Base-by-base conservation (phyloP, 2,113 vertebrate genomes). In the Channa argus region DNA sequence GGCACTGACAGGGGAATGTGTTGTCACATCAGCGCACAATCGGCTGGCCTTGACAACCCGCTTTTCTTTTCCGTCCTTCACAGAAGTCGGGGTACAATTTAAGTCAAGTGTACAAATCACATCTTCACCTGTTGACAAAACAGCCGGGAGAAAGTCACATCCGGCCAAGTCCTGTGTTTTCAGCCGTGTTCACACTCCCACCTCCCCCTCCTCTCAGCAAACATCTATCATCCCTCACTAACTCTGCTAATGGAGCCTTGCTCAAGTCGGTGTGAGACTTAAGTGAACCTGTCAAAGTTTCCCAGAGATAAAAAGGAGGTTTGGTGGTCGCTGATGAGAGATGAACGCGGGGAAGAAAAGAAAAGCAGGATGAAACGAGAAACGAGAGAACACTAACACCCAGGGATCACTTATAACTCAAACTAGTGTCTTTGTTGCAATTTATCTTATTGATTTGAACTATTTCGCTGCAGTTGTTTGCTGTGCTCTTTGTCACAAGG, bases 41-140 rank as follows among this genome's bases (percentile, higher is more conserved):
- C 8, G 3, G 2, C 33, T 1, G 34, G 3, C 49, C 49, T 9
- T 67, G 67, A 43, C 78, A 64, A 8, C 50, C 53, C 24, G 37
- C 54, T 55, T 44, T 67, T 38, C 2, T 38, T 44, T 54, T 76
- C 78, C 12, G 4, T 7, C 43, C 36, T 14, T 50, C 53, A 52
- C 73, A 15, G 69, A 2, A 44, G 67, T 60, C 2, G n/a, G 24
- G 58, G 62, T 79, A 62, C 71, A 83, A 77, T 15, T 8, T 61
- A 44, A 82, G 77, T 69, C 75, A 69, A 88, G 87, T 80, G 58
- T 85, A 83, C 79, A 54, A 24, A 71, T 83, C 68, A 74, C 68
- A 75, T 84, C 86, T 75, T 68, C 68, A 76, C 63, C 70, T 85
- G 83, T 89, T 89, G 83, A 88, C 86, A 76, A 71, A 91, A 87